These are phyloP conservation scores for Ploceus nigricollis DNA, from an alignment of 2,113 vertebrate genomes.

Conservation along the genomic window DNA sequence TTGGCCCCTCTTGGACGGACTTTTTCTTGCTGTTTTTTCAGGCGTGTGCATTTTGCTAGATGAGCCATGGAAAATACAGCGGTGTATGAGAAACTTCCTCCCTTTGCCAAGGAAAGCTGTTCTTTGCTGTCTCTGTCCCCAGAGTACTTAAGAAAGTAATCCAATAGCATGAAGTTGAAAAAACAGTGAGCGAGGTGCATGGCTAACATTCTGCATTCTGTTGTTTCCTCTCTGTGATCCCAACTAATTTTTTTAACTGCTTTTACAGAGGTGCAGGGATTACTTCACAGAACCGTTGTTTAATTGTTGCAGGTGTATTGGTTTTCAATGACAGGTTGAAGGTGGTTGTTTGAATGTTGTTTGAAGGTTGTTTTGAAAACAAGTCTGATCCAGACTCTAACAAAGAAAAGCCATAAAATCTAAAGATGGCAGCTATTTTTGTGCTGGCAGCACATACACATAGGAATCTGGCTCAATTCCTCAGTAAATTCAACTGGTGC, in stretches of 20 bases:
- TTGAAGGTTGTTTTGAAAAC: not conserved
- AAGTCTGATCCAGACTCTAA: not conserved
- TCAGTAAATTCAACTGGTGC: not conserved
- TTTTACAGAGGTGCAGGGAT: not conserved
- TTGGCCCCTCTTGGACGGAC: not conserved
- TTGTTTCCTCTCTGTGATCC: not conserved
- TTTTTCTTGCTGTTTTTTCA: not conserved
- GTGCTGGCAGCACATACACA: not conserved
- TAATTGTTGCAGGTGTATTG: not conserved
- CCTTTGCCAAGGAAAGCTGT: constrained; percentile 45
- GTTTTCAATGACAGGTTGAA: not conserved
- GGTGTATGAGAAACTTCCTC: not conserved
- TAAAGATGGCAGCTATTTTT: constrained; percentile 6
- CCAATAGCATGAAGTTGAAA: not conserved
- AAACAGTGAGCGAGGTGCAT: not conserved
- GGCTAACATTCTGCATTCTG: not conserved
- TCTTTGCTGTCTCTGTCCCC: not conserved
- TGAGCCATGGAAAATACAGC: constrained; percentile 24
- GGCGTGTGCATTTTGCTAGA: not conserved
- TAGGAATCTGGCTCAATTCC: not conserved
- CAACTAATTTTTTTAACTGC: not conserved
- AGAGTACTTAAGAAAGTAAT: constrained; percentile 40
- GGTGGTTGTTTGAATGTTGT: too few relatives aligned
- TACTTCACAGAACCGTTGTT: not conserved
- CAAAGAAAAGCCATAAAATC: not conserved